Conservation (phyloP, 2,888 invertebrate species). For the Ormyrus pomaceus region DNA sequence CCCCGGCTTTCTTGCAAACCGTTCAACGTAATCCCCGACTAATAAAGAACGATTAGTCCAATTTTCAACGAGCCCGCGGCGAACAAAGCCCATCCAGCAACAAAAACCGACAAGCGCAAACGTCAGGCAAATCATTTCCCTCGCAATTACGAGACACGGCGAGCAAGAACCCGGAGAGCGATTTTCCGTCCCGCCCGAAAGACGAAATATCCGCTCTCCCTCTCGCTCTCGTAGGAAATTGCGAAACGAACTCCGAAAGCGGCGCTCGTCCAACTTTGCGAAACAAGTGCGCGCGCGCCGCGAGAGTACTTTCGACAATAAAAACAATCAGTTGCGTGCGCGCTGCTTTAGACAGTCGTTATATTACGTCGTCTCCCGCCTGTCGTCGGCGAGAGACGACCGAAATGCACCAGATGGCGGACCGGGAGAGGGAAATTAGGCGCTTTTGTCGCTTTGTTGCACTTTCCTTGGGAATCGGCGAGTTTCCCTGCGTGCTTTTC, state of each 20-base stretch:
- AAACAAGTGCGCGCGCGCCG: slow-evolving; percentile 21
- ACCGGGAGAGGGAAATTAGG: background rate
- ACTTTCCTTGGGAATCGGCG: slow-evolving; percentile 9
- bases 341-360: too few relatives aligned
- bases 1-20: too few relatives aligned
- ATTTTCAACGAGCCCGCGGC: too few relatives aligned
- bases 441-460: background rate
- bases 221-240: slow-evolving; percentile 30
- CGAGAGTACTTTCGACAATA: slow-evolving; percentile 13
- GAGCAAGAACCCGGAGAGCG: slow-evolving; percentile 2
- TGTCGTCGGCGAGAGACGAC: background rate
- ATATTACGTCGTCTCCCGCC: too few relatives aligned
- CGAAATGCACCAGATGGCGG: background rate
- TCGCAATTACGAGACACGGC: slow-evolving; percentile 15
- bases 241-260: slow-evolving; percentile 33
- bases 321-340: slow-evolving; percentile 5
- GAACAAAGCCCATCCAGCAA: background rate
- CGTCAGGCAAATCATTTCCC: slow-evolving; percentile 23
- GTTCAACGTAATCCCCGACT: too few relatives aligned
- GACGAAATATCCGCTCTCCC: slow-evolving; percentile 37
- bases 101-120: slow-evolving; percentile 2
- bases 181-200: slow-evolving; percentile 26
- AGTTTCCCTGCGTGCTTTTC: background rate
- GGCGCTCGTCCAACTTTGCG: background rate
- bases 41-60: too few relatives aligned